phyloP scores from a whole-genome alignment of 2,888 invertebrate genomes.

The Hesperia comma region DNA sequence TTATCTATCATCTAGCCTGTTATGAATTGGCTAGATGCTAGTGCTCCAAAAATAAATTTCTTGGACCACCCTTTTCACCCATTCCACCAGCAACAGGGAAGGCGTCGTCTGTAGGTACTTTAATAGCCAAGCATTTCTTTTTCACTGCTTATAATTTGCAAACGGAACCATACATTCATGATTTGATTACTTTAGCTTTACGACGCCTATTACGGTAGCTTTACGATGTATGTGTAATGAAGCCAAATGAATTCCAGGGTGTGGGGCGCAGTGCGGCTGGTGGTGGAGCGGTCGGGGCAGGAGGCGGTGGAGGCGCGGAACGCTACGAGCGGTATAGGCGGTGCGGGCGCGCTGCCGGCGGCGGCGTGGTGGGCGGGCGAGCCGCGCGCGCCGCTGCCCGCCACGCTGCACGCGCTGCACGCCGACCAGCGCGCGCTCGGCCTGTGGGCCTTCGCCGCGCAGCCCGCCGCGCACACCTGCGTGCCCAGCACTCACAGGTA shows the following conservation, averaged over 20 bases:
- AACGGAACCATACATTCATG: too few species aligned
- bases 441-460: slow-evolving; percentile 93
- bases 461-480: slow-evolving; percentile 87
- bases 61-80: too few species aligned
- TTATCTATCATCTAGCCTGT: too few species aligned
- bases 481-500: slow-evolving; percentile 91
- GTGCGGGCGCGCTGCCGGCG: slow-evolving; percentile 56
- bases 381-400: slow-evolving; percentile 82
- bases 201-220: too few species aligned
- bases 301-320: slow-evolving; percentile 53
- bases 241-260: slow-evolving; percentile 66
- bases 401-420: slow-evolving; percentile 91
- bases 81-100: too few species aligned
- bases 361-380: slow-evolving; percentile 70
- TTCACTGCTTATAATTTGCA: too few species aligned
- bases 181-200: too few species aligned
- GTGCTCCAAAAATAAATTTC: too few species aligned
- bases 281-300: slow-evolving; percentile 81
- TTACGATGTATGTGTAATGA: too few species aligned
- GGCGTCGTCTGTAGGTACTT: too few species aligned
- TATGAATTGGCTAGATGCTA: too few species aligned
- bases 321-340: slow-evolving; percentile 47
- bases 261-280: slow-evolving; percentile 87
- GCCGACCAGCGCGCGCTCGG: slow-evolving; percentile 92
- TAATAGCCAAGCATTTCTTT: too few species aligned